Percentiles rank a stretch among this genome's conserved stretches.
These are phyloP conservation scores for Branchinecta lynchi DNA, from an alignment of 1,140 invertebrate genomes.

Conservation along the genomic window DNA sequence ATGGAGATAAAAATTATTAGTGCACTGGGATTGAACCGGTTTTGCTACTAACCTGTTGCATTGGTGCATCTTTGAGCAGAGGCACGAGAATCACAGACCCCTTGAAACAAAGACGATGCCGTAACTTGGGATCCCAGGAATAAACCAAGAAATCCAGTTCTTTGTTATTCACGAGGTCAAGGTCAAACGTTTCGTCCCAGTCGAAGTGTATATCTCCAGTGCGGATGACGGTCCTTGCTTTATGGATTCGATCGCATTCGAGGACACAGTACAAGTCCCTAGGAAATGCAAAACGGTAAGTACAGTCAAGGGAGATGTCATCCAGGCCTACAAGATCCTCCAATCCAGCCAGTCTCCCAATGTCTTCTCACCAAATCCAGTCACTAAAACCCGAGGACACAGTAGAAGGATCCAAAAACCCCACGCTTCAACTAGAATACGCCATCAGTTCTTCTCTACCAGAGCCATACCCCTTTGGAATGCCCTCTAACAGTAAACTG, in stretches of 20 bases:
- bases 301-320: no score
- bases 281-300: constrained; percentile 35
- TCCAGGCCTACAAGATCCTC: no score
- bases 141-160: constrained; percentile 92
- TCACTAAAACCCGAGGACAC: no score
- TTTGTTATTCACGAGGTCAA: constrained; percentile 83
- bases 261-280: constrained; percentile 91
- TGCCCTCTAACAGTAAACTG: no score
- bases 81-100: constrained; percentile 69
- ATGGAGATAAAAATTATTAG: neutral
- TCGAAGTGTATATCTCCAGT: constrained; percentile 94
- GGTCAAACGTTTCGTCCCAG: constrained; percentile 97
- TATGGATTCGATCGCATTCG: constrained; percentile 90
- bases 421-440: no score
- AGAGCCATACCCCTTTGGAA: no score
- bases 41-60: constrained; percentile 43
- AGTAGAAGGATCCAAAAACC: no score
- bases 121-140: constrained; percentile 91
- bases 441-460: no score
- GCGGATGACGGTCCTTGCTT: constrained; percentile 90
- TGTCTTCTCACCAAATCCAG: no score
- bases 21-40: no score
- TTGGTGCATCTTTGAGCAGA: constrained; percentile 55
- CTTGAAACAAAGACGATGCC: constrained; percentile 88
- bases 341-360: no score